These are phyloP conservation scores for Hartigia nigra DNA, from an alignment of 2,888 invertebrate species.

Conservation along the genomic window DNA sequence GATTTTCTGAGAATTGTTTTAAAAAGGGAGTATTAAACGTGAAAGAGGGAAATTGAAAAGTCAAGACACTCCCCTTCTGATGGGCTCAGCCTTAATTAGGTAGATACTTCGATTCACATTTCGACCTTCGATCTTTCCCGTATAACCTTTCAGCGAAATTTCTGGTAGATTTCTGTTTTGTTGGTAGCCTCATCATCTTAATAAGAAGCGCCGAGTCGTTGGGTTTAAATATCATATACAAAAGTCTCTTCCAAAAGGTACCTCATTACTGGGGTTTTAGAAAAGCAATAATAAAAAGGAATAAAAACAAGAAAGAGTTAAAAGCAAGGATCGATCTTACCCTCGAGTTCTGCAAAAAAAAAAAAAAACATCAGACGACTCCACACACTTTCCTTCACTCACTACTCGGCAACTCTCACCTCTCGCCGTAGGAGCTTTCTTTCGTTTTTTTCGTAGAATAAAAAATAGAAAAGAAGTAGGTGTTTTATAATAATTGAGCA, in stretches of 20 bases:
- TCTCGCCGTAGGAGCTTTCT: conserved; percentile 7
- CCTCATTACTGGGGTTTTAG: neutral
- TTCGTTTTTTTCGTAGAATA: conserved; percentile 1
- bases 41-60: conserved; percentile 50
- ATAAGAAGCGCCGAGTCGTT: neutral
- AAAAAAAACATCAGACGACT: neutral
- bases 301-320: neutral
- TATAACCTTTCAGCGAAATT: neutral
- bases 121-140: conserved; percentile 9
- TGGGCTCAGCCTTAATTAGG: neutral
- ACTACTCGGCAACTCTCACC: conserved; percentile 11
- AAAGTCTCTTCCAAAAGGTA: neutral
- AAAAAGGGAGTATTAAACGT: conserved; percentile 23
- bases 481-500: conserved; percentile 57
- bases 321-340: neutral
- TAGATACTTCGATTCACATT: neutral
- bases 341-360: neutral
- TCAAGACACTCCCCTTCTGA: conserved; percentile 36
- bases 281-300: neutral
- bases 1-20: conserved; percentile 33
- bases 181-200: neutral
- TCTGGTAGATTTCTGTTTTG: neutral
- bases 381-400: neutral
- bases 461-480: conserved; percentile 43
- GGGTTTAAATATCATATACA: neutral